These are phyloP conservation scores for Hetaerina titia DNA, from an alignment of 2,888 invertebrate species.

Conservation along the genomic window DNA sequence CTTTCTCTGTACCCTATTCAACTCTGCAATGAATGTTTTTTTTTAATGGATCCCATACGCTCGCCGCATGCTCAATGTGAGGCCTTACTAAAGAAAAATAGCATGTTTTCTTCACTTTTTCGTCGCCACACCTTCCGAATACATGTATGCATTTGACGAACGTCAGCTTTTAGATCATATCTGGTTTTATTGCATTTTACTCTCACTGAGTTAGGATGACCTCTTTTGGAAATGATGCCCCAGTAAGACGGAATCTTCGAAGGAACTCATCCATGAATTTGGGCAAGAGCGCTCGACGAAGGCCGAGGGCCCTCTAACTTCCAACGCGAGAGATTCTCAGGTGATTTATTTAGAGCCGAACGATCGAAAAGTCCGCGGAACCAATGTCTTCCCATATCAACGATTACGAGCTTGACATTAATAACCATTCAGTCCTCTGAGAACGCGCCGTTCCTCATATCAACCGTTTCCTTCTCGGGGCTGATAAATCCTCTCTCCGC, in stretches of 20 bases:
- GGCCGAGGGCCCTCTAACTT: neutral
- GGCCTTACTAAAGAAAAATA: no score
- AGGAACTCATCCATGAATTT: neutral
- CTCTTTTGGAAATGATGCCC: no score
- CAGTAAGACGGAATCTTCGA: neutral
- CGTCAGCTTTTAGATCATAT: no score
- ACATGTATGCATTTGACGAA: no score
- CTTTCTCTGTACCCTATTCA: no score
- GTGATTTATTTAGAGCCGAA: neutral
- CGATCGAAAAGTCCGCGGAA: neutral
- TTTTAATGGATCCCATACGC: no score
- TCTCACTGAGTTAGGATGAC: no score
- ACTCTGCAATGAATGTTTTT: no score
- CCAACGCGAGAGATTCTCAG: neutral
- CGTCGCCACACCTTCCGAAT: no score
- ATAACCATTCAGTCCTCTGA: neutral
- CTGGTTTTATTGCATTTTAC: no score
- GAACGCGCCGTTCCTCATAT: neutral
- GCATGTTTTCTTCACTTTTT: no score
- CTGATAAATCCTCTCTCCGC: neutral
- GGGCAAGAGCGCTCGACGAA: neutral
- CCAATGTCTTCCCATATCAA: conserved; percentile 32
- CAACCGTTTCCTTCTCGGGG: neutral
- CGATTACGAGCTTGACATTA: conserved; percentile 19
- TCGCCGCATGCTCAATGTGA: no score